A percentile compares a stretch with the other conserved stretches of the same genome.
phyloP scores from a whole-genome alignment of 2,113 vertebrate species.

The Rafetus swinhoei region DNA sequence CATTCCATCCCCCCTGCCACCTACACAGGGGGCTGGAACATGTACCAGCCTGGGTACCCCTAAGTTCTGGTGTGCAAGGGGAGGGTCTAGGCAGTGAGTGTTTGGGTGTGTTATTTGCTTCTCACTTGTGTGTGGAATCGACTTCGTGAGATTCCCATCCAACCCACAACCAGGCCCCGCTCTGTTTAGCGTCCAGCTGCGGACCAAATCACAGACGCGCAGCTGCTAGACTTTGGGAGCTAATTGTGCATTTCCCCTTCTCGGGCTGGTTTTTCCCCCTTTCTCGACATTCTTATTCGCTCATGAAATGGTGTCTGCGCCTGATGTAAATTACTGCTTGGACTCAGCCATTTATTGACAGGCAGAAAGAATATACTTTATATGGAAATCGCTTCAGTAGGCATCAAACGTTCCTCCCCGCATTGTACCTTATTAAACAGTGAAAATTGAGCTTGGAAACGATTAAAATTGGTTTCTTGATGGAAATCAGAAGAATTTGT shows the following conservation, averaged over 20 bases:
- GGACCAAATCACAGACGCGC: background rate
- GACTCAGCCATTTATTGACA: background rate
- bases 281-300: background rate
- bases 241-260: background rate
- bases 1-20: background rate
- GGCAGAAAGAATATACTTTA: background rate
- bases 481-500: background rate
- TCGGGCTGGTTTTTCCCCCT: no score
- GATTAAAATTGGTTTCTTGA: background rate
- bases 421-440: background rate
- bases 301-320: background rate
- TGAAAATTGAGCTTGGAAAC: background rate
- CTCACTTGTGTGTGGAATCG: no score
- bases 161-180: background rate
- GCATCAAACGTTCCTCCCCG: background rate
- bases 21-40: no score
- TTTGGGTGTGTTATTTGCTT: no score
- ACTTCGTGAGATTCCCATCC: background rate
- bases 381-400: background rate
- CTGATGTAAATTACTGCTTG: background rate
- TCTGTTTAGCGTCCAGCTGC: background rate
- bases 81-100: no score
- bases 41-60: no score
- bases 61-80: no score
- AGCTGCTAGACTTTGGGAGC: background rate